Conservation (phyloP, 2,113 vertebrate species). For the Megaptera novaeangliae region DNA sequence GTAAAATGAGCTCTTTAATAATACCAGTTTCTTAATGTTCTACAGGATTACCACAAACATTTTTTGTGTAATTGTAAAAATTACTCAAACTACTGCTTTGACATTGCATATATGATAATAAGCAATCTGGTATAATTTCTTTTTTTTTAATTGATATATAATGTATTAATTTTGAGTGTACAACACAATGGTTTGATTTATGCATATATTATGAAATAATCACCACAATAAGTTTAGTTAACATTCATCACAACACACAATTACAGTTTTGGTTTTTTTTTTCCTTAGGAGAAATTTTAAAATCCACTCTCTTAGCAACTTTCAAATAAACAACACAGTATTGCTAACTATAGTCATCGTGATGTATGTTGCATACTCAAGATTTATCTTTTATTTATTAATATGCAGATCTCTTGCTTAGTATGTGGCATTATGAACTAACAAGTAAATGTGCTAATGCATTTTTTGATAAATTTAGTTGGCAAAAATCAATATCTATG, state of each 20-base stretch:
- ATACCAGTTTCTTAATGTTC: background rate
- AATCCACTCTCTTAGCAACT: background rate
- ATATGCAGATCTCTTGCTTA: background rate
- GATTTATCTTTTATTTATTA: background rate
- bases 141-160: background rate
- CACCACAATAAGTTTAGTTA: background rate
- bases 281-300: background rate
- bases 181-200: background rate
- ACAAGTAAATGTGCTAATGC: background rate
- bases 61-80: background rate
- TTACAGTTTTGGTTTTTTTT: background rate
- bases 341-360: background rate
- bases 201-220: background rate
- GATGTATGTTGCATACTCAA: background rate
- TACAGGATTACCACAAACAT: background rate
- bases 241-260: background rate
- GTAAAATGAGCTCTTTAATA: background rate
- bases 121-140: background rate
- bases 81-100: background rate
- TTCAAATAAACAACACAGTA: background rate
- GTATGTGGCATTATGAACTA: background rate
- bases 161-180: background rate
- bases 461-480: background rate
- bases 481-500: background rate
- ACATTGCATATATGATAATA: background rate